Evolutionary conservation across 2,797 vertebrate genomes (phyloP).

Genomic region (Numenius phaeopus): DNA sequence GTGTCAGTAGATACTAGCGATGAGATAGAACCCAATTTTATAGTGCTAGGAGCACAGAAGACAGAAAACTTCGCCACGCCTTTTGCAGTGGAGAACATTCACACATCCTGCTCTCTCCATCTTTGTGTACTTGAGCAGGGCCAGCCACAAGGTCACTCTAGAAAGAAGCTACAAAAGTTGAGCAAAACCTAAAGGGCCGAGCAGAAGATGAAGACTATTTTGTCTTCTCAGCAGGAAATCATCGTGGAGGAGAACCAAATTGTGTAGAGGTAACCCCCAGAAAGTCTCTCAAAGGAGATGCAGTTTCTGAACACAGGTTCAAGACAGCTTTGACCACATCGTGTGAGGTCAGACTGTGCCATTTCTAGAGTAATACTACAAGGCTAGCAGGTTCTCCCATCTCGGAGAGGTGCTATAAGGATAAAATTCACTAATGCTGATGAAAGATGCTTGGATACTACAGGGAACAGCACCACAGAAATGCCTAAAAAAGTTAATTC

Average conservation of each 20-base stretch:
- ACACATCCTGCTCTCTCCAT: neutral
- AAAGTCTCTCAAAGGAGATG: neutral
- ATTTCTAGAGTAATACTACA: neutral
- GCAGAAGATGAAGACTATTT: neutral
- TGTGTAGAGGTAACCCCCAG: neutral
- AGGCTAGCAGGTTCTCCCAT: neutral
- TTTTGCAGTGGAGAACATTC: neutral
- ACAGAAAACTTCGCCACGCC: accelerated
- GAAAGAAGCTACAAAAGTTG: neutral
- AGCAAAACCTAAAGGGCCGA: neutral
- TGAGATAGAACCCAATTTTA: neutral
- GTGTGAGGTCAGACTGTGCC: neutral
- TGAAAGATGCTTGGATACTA: neutral
- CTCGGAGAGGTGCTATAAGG: neutral
- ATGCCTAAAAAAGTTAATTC: slow-evolving; percentile 35
- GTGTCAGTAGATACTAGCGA: neutral
- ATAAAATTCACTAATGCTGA: neutral
- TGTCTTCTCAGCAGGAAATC: neutral
- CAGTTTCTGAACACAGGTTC: neutral
- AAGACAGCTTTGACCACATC: neutral
- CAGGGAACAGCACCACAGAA: slow-evolving; percentile 2
- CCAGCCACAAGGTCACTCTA: neutral
- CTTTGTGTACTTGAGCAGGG: neutral
- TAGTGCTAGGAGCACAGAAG: neutral
- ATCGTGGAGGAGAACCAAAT: neutral